These are phyloP conservation scores for Venusia cambrica DNA, from an alignment of 2,888 invertebrate species.

Conservation along the genomic window DNA sequence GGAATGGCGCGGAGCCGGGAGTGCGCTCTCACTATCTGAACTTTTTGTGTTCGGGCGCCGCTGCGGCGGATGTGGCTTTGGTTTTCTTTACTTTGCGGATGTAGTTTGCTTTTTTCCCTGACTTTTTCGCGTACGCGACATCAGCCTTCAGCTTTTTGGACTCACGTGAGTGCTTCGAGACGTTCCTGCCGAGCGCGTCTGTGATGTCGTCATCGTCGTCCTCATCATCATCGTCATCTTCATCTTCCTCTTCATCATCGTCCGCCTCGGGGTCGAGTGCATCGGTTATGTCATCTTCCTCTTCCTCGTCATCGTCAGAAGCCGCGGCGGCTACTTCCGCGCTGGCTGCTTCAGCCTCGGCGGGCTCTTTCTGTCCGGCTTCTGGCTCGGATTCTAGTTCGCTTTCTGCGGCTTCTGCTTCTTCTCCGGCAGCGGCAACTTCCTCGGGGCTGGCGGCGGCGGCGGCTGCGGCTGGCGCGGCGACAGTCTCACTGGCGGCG, in stretches of 20 bases:
- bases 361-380: slow-evolving; percentile 67
- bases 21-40: slow-evolving; percentile 75
- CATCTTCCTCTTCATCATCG: slow-evolving; percentile 85
- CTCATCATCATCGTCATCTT: slow-evolving; percentile 84
- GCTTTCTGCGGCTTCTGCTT: slow-evolving; percentile 55
- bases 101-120: slow-evolving; percentile 73
- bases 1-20: too few species aligned
- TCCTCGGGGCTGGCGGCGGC: slow-evolving; percentile 39
- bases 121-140: slow-evolving; percentile 68
- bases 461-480: slow-evolving; percentile 57
- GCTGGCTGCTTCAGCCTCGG: slow-evolving; percentile 55
- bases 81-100: slow-evolving; percentile 78
- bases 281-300: slow-evolving; percentile 81
- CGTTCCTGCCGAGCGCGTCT: slow-evolving; percentile 81
- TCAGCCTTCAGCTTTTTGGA: slow-evolving; percentile 84
- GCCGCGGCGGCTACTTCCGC: slow-evolving; percentile 55
- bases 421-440: slow-evolving; percentile 51
- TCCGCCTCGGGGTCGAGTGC: slow-evolving; percentile 81
- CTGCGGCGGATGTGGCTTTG: slow-evolving; percentile 72
- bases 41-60: slow-evolving; percentile 76
- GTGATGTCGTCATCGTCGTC: slow-evolving; percentile 84
- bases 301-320: slow-evolving; percentile 78
- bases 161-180: slow-evolving; percentile 88
- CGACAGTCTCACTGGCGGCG: slow-evolving; percentile 66
- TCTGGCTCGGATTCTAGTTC: slow-evolving; percentile 65